Base-by-base conservation (phyloP, 2,888 invertebrate genomes). In the Tiliacea aurago region DNA sequence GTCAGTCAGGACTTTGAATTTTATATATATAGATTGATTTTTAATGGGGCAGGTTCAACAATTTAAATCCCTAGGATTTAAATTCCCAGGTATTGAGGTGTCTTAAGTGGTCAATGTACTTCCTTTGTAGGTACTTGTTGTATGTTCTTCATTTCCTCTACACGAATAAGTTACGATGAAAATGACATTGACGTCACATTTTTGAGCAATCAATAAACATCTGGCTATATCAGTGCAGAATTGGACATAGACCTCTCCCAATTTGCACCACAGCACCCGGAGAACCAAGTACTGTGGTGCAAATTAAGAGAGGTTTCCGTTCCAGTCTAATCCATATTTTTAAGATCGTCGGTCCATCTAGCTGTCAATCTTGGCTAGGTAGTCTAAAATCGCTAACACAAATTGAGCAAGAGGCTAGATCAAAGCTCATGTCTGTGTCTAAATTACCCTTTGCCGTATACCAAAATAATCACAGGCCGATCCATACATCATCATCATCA, bases 401-500 rank as follows among this genome's bases (percentile, higher is more conserved):
- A 55, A 70, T 37, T 47, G 15, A 45, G 43, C 10, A 28, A 56
- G 15, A 45, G 37, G 20, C 45, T 33, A 45, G 15, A 55, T 45
- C 33, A 45, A 45, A 15, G 15, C 7, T 11, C 2, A 9, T 10
- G n/a, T 47, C 18, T 47, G 33, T 20, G 13, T 23, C 20, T 9
- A 43, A 58, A 37, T 51, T 11, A 53, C 28, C 18, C 9, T 53
- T 9, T 41, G 7, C 45, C n/a, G n/a, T 76, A 13, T 67, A 41
- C 23, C 13, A 20, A 23, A 68, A 59, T 47, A 53, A 47, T 47
- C 53, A 47, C 41, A 20, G 20, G 3, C 63, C 20, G 10, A 59
- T 53, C 47, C 53, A 41, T 49, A 49, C 20, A 64, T 64, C 51
- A 62, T n/a, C n/a, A n/a, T n/a, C n/a, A n/a, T n/a, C n/a, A n/a